phyloP scores from a whole-genome alignment of 2,888 invertebrate species.

The Parnassius glacialis region DNA sequence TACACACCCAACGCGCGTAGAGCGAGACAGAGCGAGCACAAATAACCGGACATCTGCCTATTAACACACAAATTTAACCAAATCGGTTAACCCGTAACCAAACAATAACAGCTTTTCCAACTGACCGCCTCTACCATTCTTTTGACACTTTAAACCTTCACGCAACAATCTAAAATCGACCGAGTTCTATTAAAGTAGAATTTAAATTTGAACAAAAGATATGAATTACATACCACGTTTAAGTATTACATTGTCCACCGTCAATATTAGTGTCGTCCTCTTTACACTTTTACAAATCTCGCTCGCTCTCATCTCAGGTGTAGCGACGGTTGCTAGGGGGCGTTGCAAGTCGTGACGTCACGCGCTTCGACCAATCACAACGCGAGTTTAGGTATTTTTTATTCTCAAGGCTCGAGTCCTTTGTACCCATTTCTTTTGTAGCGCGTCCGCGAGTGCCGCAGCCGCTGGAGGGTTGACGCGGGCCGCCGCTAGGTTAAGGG shows the following conservation, averaged over 20 bases:
- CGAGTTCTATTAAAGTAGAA: background rate
- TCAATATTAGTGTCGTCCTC: constrained; percentile 63
- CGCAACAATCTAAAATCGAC: constrained; percentile 31
- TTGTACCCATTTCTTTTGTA: constrained; percentile 58
- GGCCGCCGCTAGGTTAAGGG: constrained; percentile 19
- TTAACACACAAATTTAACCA: constrained; percentile 79
- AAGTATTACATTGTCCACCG: constrained; percentile 32
- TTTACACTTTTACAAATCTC: constrained; percentile 57
- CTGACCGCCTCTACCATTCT: constrained; percentile 55
- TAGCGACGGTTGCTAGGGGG: constrained; percentile 78
- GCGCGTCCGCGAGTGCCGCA: constrained; percentile 31
- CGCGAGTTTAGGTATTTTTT: constrained; percentile 54
- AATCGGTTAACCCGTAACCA: constrained; percentile 80
- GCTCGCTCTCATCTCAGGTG: constrained; percentile 72
- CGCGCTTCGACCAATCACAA: constrained; percentile 59
- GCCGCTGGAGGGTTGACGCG: constrained; percentile 36
- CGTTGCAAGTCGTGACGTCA: constrained; percentile 72
- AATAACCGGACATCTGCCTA: constrained; percentile 67
- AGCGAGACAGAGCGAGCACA: constrained; percentile 46
- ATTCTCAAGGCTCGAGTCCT: constrained; percentile 30
- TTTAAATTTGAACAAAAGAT: constrained; percentile 27
- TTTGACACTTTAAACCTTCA: constrained; percentile 31
- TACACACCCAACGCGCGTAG: constrained; percentile 12
- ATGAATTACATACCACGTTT: constrained; percentile 34
- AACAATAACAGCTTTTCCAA: constrained; percentile 80